Evolutionary conservation across 2,888 invertebrate species (phyloP).

Genomic region (Congeria kusceri): DNA sequence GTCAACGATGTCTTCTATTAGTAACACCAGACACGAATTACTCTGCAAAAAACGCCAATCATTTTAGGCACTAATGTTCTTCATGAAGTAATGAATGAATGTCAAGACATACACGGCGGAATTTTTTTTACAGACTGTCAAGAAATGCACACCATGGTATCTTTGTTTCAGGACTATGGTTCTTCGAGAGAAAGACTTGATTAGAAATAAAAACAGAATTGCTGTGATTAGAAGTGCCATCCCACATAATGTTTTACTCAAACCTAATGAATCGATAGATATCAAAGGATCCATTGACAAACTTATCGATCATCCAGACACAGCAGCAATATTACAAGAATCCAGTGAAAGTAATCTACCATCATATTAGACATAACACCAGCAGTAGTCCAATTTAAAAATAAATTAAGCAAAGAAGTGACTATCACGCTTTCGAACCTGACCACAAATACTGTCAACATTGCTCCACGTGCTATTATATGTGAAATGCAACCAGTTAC

Average conservation of each 20-base stretch:
- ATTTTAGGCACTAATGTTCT: background rate
- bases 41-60: background rate
- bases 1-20: background rate
- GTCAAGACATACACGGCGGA: background rate
- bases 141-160: background rate
- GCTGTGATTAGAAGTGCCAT: constrained; percentile 11
- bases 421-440: constrained; percentile 3
- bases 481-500: constrained; percentile 9
- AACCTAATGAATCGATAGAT: background rate
- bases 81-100: background rate
- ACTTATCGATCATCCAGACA: background rate
- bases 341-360: background rate
- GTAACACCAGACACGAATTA: background rate
- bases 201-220: constrained; percentile 1
- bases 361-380: constrained; percentile 12
- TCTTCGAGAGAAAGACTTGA: constrained; percentile 8
- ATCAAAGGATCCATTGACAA: constrained; percentile 11
- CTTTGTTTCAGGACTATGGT: background rate
- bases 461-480: background rate
- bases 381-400: background rate
- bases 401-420: background rate
- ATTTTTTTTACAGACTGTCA: background rate
- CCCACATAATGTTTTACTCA: background rate
- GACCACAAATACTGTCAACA: constrained; percentile 7
- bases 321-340: constrained; percentile 16